Conservation (phyloP, 1,140 invertebrate genomes). For the Ceratosolen fusciceps region DNA sequence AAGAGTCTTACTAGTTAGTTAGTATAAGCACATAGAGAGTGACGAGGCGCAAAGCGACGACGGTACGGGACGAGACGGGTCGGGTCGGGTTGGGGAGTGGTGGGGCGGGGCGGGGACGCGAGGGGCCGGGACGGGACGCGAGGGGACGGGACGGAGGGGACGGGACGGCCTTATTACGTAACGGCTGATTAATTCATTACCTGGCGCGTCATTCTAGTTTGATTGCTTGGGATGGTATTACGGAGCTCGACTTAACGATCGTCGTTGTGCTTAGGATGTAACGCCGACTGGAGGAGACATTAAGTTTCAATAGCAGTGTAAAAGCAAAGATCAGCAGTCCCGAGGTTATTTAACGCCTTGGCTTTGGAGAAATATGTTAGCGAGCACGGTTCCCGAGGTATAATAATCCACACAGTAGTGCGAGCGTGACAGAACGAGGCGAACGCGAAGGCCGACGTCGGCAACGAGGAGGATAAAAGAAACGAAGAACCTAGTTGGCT, state of each 20-base stretch:
- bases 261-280: not conserved
- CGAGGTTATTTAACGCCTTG: slow-evolving; percentile 7
- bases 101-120: too few relatives aligned
- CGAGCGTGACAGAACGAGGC: not conserved
- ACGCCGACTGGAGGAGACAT: not conserved
- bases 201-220: not conserved
- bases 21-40: too few relatives aligned
- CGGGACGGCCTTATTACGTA: not conserved
- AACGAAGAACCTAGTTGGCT: slow-evolving; percentile 25
- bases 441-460: not conserved
- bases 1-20: too few relatives aligned
- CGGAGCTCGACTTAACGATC: not conserved
- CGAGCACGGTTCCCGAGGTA: slow-evolving; percentile 20
- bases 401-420: slow-evolving; percentile 5
- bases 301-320: slow-evolving; percentile 7
- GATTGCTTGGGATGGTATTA: not conserved
- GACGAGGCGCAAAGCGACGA: too few relatives aligned
- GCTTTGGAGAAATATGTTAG: not conserved
- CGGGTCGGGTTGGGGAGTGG: too few relatives aligned
- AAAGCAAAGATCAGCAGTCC: slow-evolving; percentile 6
- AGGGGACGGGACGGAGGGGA: too few relatives aligned
- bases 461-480: not conserved
- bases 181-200: not conserved
- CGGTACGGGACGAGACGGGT: too few relatives aligned
- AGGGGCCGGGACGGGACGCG: too few relatives aligned